Base-by-base conservation (phyloP, 2,113 vertebrate genomes). In the Ictalurus furcatus region DNA sequence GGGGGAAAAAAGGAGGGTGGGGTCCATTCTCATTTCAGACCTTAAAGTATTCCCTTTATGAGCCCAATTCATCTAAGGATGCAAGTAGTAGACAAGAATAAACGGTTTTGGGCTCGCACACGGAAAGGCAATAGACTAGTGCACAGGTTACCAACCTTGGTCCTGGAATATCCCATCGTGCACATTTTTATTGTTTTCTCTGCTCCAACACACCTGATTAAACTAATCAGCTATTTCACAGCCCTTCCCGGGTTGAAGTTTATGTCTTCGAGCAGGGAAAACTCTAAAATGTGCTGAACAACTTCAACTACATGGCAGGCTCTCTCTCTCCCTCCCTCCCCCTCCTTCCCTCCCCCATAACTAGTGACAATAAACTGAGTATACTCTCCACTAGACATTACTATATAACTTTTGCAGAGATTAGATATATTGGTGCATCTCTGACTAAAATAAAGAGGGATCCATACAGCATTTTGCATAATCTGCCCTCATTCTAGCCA, bases 1-100 rank as follows among this genome's bases (percentile, higher is more conserved):
- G 13, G 37, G 56, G 9, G 37, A 4, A 2, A 1, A 19, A 48
- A 3, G 7, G 59, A 1, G 54, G 48, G 44, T n/a, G 58, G 73
- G 48, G 52, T 37, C 19, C 52, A 52, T 86, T 86, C 85, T 90
- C 71, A 52, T 89, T 59, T 89, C 85, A 78, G 48, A 83, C 78
- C 84, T 82, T 87, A 61, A 69, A 90, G 65, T 54, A 79, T 81
- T 73, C 65, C 34, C 28, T 59, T 81, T n/a, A 67, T 88, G 40
- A 34, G 83, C 30, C 83, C 28, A 81, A 88, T 65, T 76, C 82
- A 56, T 86, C 86, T 86, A 58, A 21, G 48, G 54, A 74, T 80
- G 61, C 1, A 61, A 88, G 58, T 19, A 13, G 14, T 61, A 67
- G 2, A 12, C 44, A 69, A 85, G 65, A 90, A 82, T 81, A 65